Conservation (phyloP, 2,797 vertebrate genomes). For the Ataeniobius toweri region DNA sequence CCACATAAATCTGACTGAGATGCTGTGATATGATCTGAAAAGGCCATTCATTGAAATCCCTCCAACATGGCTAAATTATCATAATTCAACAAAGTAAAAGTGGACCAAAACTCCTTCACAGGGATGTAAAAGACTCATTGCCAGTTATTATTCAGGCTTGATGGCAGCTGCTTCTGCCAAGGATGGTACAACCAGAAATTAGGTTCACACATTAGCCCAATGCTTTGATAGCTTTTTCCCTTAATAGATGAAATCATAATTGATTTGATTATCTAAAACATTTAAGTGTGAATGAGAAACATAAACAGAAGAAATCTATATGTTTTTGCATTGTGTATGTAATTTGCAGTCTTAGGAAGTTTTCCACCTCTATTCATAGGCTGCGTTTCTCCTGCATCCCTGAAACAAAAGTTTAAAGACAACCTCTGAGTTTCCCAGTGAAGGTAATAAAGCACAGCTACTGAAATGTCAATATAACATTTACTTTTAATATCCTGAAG, state of each 20-base stretch:
- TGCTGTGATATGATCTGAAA: too few relatives aligned
- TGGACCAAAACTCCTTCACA: not conserved
- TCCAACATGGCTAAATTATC: too few relatives aligned
- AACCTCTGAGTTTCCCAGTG: constrained; percentile 7
- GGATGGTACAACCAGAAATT: not conserved
- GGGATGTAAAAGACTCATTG: not conserved
- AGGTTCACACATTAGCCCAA: too few relatives aligned
- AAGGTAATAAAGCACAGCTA: constrained; percentile 58
- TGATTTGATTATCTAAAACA: not conserved
- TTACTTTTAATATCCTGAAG: constrained; percentile 66
- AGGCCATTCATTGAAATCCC: too few relatives aligned
- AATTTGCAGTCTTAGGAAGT: not conserved
- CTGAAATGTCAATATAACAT: constrained; percentile 65
- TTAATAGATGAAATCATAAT: not conserved
- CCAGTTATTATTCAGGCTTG: too few relatives aligned
- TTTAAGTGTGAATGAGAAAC: not conserved
- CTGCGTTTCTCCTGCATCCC: not conserved
- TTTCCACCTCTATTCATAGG: not conserved
- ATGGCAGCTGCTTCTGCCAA: not conserved
- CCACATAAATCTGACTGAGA: too few relatives aligned
- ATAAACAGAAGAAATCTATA: not conserved
- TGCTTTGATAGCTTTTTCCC: too few relatives aligned
- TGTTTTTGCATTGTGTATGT: too few relatives aligned
- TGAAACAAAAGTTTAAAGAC: not conserved
- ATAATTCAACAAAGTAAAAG: not conserved